Evolutionary conservation across 1,140 invertebrate genomes (phyloP).

Genomic region (Elymnias hypermnestra): DNA sequence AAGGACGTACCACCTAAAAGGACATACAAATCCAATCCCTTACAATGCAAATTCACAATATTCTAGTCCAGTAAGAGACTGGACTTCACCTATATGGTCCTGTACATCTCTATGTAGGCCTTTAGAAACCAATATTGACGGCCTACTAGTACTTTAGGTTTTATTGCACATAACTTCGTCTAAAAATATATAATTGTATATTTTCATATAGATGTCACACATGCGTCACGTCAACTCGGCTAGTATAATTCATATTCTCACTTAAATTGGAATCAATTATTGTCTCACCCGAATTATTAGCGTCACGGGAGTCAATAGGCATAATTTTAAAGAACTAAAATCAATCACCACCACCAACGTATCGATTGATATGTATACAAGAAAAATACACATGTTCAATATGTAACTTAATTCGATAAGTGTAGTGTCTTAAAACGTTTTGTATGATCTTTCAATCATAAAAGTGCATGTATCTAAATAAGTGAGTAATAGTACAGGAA

Average conservation of each 20-base stretch:
- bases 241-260: neutral
- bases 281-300: slow-evolving; percentile 11
- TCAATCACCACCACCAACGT: slow-evolving; percentile 6
- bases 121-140: neutral
- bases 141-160: neutral
- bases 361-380: slow-evolving; percentile 30
- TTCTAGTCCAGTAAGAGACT: too few relatives aligned
- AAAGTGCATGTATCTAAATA: too few relatives aligned
- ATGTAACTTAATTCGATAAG: too few relatives aligned
- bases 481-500: too few relatives aligned
- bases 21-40: too few relatives aligned
- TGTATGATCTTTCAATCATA: too few relatives aligned
- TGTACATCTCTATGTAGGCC: too few relatives aligned
- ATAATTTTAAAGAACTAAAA: slow-evolving; percentile 9
- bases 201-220: neutral
- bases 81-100: too few relatives aligned
- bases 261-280: slow-evolving; percentile 14
- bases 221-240: neutral
- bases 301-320: neutral
- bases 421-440: too few relatives aligned
- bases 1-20: too few relatives aligned
- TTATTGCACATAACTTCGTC: slow-evolving; percentile 1
- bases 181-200: neutral
- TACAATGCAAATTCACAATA: too few relatives aligned
- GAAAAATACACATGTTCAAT: too few relatives aligned